These are phyloP conservation scores for Venustaconcha ellipsiformis DNA, from an alignment of 1,140 invertebrate species.

Conservation along the genomic window DNA sequence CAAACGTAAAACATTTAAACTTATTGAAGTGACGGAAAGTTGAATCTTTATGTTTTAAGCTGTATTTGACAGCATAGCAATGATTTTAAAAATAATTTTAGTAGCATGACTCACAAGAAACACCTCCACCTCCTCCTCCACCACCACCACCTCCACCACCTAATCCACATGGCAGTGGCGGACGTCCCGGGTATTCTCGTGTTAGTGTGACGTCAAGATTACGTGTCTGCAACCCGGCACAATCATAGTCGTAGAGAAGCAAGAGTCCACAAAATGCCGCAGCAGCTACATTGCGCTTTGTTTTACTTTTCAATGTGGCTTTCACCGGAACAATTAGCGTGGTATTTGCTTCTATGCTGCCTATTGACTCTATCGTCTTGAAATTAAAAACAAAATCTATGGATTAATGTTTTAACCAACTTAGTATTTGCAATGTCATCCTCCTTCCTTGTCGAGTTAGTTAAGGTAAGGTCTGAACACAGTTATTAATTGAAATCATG, in stretches of 20 bases:
- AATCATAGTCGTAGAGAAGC: slow-evolving; percentile 21
- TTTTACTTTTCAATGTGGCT: slow-evolving; percentile 14
- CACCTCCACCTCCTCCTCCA: background rate
- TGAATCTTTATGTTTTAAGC: too few relatives aligned
- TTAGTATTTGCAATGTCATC: too few relatives aligned
- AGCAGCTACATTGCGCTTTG: slow-evolving; percentile 12
- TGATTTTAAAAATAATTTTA: too few relatives aligned
- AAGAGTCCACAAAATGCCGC: slow-evolving; percentile 5
- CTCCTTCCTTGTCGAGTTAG: too few relatives aligned
- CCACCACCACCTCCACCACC: background rate
- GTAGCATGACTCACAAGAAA: too few relatives aligned
- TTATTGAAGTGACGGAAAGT: too few relatives aligned
- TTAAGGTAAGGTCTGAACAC: too few relatives aligned
- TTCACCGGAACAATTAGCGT: slow-evolving; percentile 19
- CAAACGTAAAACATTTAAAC: too few relatives aligned
- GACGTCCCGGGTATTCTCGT: slow-evolving; percentile 9
- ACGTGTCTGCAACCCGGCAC: slow-evolving; percentile 17
- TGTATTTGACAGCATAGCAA: too few relatives aligned
- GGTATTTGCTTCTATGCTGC: slow-evolving; percentile 16
- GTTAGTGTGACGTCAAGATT: slow-evolving; percentile 7
- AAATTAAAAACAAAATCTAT: background rate
- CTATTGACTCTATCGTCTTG: slow-evolving; percentile 14
- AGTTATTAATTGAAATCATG: too few relatives aligned
- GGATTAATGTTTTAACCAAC: too few relatives aligned
- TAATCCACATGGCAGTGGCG: slow-evolving; percentile 4